phyloP scores from a whole-genome alignment of 2,797 vertebrate species.

The Sebastes hubbsi region DNA sequence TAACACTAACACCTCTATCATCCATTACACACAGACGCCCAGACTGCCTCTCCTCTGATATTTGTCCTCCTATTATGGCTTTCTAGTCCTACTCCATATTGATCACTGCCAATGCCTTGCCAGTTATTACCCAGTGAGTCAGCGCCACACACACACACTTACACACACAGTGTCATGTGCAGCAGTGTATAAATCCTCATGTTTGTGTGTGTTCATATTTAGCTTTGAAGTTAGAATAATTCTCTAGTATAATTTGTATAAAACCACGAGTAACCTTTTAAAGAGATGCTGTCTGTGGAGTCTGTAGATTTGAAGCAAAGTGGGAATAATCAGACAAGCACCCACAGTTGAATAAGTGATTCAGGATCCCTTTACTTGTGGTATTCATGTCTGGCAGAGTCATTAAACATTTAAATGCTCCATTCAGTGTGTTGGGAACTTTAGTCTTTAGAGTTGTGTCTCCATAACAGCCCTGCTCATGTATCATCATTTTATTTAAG shows the following conservation, averaged over 20 bases:
- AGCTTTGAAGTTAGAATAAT: not conserved
- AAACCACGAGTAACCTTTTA: not conserved
- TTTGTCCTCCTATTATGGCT: constrained; percentile 63
- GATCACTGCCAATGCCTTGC: constrained; percentile 49
- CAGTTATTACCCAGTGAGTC: constrained; percentile 47
- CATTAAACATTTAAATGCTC: not conserved
- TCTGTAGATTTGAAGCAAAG: not conserved
- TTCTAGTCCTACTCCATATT: constrained; percentile 52
- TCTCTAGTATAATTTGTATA: not conserved
- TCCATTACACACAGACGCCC: constrained; percentile 56
- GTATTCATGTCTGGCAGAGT: not conserved
- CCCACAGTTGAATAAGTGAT: not conserved
- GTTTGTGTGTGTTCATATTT: not conserved
- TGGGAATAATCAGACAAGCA: not conserved
- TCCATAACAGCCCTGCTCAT: not conserved
- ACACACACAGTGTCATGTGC: not conserved
- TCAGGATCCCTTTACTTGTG: not conserved
- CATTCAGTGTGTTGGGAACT: not conserved
- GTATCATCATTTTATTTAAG: not conserved
- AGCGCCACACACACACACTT: not conserved
- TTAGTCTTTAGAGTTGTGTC: not conserved
- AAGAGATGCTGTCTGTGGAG: not conserved
- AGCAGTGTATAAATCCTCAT: not conserved
- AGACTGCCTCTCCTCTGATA: constrained; percentile 56
- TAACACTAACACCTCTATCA: constrained; percentile 59